These are phyloP conservation scores for Ailuropoda melanoleuca DNA, from an alignment of 2,113 vertebrate species.

Conservation along the genomic window DNA sequence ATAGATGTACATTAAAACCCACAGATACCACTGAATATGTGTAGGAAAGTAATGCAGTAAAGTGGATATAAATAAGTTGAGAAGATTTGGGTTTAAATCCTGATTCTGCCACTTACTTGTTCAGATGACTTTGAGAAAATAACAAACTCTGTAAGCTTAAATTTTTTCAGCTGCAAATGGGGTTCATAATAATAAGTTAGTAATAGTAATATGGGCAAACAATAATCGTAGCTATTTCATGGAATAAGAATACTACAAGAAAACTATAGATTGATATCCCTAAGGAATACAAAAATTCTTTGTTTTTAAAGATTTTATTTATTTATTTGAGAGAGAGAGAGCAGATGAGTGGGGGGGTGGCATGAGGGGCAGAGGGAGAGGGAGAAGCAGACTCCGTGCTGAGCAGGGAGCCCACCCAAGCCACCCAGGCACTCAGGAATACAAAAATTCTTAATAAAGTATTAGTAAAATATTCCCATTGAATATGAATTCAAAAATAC, in stretches of 20 bases:
- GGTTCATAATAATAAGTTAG: background rate
- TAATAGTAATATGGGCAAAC: background rate
- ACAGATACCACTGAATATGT: background rate
- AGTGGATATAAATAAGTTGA: background rate
- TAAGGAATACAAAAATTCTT: background rate
- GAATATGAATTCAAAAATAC: background rate
- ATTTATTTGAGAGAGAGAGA: background rate
- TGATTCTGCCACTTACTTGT: background rate
- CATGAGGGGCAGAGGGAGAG: background rate
- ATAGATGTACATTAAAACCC: background rate
- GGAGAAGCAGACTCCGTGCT: background rate
- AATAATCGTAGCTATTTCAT: background rate
- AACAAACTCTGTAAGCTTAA: background rate
- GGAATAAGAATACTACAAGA: background rate
- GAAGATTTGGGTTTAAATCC: constrained; percentile 12
- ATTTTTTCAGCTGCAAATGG: background rate
- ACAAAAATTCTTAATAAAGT: background rate
- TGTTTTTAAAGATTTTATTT: background rate
- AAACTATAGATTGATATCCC: background rate
- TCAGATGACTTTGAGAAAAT: constrained; percentile 14
- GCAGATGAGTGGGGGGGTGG: background rate
- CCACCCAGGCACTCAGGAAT: background rate
- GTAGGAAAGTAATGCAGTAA: background rate
- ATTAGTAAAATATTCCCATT: background rate
- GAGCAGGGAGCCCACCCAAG: background rate